Evolutionary conservation across 2,888 invertebrate genomes (phyloP), one percentile per base, ranked within the genome.

Genomic region (Stenolophus ochropezus): DNA sequence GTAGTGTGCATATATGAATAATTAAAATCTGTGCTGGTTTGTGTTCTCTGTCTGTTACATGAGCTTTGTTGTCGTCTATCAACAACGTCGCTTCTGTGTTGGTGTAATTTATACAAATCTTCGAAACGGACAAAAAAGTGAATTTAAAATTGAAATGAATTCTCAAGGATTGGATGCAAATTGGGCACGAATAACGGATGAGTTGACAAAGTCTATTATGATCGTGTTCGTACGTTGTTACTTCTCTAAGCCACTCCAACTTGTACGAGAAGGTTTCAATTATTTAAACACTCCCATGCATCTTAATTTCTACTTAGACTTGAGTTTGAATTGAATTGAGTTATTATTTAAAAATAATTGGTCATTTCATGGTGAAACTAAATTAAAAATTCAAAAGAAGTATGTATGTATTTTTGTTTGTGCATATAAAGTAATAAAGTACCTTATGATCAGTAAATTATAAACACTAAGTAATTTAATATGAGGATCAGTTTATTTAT

Each of bases 21-120:
- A 58, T 33, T 33, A 69, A 69, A 69, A 33, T 69, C 4, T 33
- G 8, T 33, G 27, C 23, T 69, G 33, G 27, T 33, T n/a, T 69
- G 18, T 69, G 61, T 11, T 61, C 61, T 61, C 61, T 21, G 21
- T 61, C 14, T 25, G n/a, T 1, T 14, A 33, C 65, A 69, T 33
- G 42, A 69, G 33, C 65, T 18, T 69, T 61, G 16, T 27, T 27
- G 27, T 23, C n/a, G 6, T 6, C 25, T 65, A 33, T 69, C 33
- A 65, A 2, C n/a, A 69, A 16, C 33, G 16, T 69, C 33, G 27
- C 65, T 69, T 61, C 33, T 56, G 76, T 42, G 76, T 76, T 56
- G 76, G 76, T 42, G 76, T 76, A 76, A 76, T 76, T 76, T 76
- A 58, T 76, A 76, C 58, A 76, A 56, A 25, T 56, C 33, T 76